Evolutionary conservation across 1,140 invertebrate genomes (phyloP).

Genomic region (Cydia pomonella): DNA sequence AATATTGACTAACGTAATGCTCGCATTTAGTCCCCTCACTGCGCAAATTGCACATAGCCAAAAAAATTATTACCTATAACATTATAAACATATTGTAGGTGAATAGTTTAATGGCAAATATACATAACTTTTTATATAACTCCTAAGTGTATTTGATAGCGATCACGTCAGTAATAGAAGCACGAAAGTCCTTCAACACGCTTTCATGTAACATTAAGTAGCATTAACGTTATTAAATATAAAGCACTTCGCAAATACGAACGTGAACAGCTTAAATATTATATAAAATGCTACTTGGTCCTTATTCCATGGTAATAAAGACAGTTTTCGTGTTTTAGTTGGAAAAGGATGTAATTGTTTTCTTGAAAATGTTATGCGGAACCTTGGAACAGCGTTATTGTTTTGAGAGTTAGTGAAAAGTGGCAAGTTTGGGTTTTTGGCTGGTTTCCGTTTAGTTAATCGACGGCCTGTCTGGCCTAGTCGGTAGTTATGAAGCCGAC

Average conservation of each 20-base stretch:
- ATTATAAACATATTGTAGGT: background rate
- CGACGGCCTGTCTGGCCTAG: too few relatives aligned
- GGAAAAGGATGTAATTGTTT: slow-evolving; percentile 7
- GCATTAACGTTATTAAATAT: slow-evolving; percentile 18
- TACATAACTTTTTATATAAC: background rate
- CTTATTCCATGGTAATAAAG: background rate
- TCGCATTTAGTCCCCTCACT: too few relatives aligned
- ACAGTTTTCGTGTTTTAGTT: background rate
- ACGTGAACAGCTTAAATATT: background rate
- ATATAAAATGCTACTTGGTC: background rate
- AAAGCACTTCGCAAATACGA: slow-evolving; percentile 3
- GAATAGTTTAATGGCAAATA: background rate
- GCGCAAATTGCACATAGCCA: background rate
- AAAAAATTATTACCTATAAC: background rate
- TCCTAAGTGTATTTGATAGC: background rate
- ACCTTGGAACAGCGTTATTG: slow-evolving; percentile 12
- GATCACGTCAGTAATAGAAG: background rate
- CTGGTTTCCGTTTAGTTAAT: too few relatives aligned
- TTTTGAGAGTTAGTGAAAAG: slow-evolving; percentile 19
- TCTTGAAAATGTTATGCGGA: background rate
- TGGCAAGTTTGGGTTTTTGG: background rate
- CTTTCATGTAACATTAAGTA: slow-evolving; percentile 3
- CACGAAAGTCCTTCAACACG: background rate
- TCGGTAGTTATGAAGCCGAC: too few relatives aligned
- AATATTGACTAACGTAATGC: too few relatives aligned